These are phyloP conservation scores for Hirtodrosophila duncani DNA, from an alignment of 2,888 invertebrate genomes.

Conservation along the genomic window DNA sequence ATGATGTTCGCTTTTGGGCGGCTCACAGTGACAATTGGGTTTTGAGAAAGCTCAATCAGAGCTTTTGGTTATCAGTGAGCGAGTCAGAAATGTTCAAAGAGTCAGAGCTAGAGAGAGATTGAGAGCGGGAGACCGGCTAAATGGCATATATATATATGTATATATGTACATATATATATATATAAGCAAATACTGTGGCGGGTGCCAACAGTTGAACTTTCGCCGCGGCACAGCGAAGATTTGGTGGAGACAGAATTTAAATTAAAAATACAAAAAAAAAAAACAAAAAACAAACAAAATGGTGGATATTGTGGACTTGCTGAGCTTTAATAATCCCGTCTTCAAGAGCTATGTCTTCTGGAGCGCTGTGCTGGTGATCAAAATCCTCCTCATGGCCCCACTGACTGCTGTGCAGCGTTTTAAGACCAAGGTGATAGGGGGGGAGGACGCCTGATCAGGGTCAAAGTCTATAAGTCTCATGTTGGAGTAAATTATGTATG, in stretches of 20 bases:
- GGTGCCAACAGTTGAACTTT: constrained; percentile 12
- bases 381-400: constrained; percentile 78
- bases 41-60: too few relatives aligned
- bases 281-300: constrained; percentile 33
- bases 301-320: constrained; percentile 54
- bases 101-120: neutral
- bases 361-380: constrained; percentile 77
- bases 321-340: constrained; percentile 71
- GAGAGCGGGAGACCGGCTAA: neutral
- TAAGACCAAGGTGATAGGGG: constrained; percentile 75
- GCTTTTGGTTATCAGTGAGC: too few relatives aligned
- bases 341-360: constrained; percentile 78
- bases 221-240: neutral
- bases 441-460: constrained; percentile 11
- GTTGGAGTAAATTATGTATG: constrained; percentile 20
- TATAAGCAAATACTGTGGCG: too few relatives aligned
- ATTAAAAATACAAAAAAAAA: neutral
- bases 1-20: too few relatives aligned
- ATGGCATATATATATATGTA: too few relatives aligned
- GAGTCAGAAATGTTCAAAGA: neutral
- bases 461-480: constrained; percentile 39
- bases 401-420: constrained; percentile 78
- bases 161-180: too few relatives aligned
- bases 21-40: too few relatives aligned
- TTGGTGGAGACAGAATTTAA: neutral